Percentiles rank a stretch among this genome's conserved stretches.
These are phyloP conservation scores for Eudasyphora cyanicolor DNA, from an alignment of 2,888 invertebrate species.

Conservation along the genomic window DNA sequence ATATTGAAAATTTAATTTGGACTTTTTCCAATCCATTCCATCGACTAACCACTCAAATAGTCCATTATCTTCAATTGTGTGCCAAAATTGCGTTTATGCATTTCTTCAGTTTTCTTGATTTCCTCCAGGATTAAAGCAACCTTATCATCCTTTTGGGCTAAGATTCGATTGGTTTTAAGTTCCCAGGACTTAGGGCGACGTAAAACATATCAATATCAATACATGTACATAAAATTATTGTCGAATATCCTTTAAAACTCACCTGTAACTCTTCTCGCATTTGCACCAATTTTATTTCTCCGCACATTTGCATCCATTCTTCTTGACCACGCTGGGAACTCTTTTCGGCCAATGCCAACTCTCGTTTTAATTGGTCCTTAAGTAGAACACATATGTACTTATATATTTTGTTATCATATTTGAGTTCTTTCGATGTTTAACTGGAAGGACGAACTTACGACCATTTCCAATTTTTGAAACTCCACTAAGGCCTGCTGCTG, in stretches of 20 bases:
- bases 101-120: conserved; percentile 72
- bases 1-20: neutral
- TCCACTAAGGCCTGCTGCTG: conserved; percentile 62
- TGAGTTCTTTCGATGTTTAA: too few relatives aligned
- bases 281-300: conserved; percentile 72
- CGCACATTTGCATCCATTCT: conserved; percentile 74
- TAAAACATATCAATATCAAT: neutral
- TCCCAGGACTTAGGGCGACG: conserved; percentile 69
- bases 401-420: too few relatives aligned
- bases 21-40: too few relatives aligned
- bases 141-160: conserved; percentile 73
- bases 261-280: conserved; percentile 72
- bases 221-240: neutral
- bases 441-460: too few relatives aligned
- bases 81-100: conserved; percentile 70
- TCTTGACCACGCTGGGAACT: conserved; percentile 69
- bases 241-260: neutral
- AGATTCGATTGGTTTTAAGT: conserved; percentile 62
- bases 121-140: conserved; percentile 71
- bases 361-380: conserved; percentile 72
- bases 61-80: conserved; percentile 73
- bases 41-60: conserved; percentile 69
- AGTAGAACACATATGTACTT: neutral
- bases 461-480: conserved; percentile 69
- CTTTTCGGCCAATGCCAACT: conserved; percentile 73